These are phyloP conservation scores for Podarcis lilfordi DNA, from an alignment of 2,797 vertebrate genomes.

Conservation along the genomic window DNA sequence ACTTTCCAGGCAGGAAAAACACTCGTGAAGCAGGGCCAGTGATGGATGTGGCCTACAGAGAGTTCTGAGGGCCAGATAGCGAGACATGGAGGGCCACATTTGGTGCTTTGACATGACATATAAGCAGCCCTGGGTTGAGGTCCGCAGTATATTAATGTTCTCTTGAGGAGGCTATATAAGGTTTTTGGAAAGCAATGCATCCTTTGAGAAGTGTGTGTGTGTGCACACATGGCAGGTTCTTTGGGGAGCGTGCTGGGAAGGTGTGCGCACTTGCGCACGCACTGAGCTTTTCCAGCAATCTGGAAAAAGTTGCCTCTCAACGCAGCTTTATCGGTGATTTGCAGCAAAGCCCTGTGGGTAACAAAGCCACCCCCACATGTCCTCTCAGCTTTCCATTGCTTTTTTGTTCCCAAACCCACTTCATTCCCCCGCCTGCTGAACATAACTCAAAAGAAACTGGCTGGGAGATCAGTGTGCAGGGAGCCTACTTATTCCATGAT, in stretches of 20 bases:
- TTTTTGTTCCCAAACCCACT: not conserved
- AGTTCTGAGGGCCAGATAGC: too few species aligned
- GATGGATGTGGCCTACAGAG: too few species aligned
- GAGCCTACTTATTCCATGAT: not conserved
- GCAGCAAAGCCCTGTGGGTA: not conserved
- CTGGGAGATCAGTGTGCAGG: not conserved
- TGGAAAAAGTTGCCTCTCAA: too few species aligned
- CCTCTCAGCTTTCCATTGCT: not conserved
- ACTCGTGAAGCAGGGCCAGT: too few species aligned
- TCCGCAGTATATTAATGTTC: not conserved
- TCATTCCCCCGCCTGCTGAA: not conserved
- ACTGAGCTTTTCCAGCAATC: not conserved
- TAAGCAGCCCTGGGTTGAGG: not conserved
- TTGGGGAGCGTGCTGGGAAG: not conserved
- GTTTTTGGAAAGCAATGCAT: not conserved
- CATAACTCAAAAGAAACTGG: not conserved
- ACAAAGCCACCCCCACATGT: not conserved
- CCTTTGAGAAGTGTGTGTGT: not conserved
- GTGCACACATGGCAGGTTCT: not conserved
- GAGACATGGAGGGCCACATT: not conserved
- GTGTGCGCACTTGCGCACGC: not conserved
- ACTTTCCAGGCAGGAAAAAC: too few species aligned
- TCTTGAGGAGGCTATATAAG: too few species aligned
- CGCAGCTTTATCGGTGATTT: not conserved
- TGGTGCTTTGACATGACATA: too few species aligned